Conservation (phyloP, 2,113 vertebrate species). For the Poeciliopsis prolifica region DNA sequence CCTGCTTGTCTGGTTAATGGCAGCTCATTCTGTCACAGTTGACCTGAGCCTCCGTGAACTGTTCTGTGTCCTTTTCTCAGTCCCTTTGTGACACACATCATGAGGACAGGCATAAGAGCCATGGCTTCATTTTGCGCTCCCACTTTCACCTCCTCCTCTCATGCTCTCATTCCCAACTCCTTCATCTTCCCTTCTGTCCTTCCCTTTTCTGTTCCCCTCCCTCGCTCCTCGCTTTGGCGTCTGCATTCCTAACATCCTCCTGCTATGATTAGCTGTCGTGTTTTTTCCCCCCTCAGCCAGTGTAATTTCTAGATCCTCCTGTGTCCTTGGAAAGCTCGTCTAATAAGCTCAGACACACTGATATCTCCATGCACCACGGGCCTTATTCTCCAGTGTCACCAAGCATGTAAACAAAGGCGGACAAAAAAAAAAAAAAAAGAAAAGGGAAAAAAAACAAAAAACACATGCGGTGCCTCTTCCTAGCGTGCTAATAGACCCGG, state of each 20-base stretch:
- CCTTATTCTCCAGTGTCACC: constrained; percentile 73
- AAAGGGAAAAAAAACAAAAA: constrained; percentile 38
- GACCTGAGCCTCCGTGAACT: constrained; percentile 56
- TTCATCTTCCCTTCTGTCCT: constrained; percentile 12
- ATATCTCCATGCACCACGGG: constrained; percentile 66
- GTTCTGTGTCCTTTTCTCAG: constrained; percentile 46
- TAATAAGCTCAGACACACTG: constrained; percentile 77
- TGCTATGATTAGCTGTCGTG: constrained; percentile 69
- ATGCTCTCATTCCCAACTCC: constrained; percentile 2
- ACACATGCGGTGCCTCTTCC: constrained; percentile 40
- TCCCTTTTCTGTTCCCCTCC: constrained; percentile 26
- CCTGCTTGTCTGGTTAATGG: constrained; percentile 44
- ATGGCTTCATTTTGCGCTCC: constrained; percentile 47
- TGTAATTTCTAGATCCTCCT: constrained; percentile 75
- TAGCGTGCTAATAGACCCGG: constrained; percentile 66
- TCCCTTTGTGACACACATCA: constrained; percentile 67
- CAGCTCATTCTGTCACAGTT: constrained; percentile 54
- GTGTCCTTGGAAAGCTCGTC: constrained; percentile 78
- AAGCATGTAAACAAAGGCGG: constrained; percentile 75
- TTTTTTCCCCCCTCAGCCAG: constrained; percentile 48
- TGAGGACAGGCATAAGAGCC: constrained; percentile 57
- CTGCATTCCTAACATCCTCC: constrained; percentile 65
- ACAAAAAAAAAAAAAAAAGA: too few species aligned
- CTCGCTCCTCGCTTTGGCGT: constrained; percentile 36
- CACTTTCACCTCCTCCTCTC: constrained; percentile 8